Base-by-base conservation (phyloP, 2,113 vertebrate species). In the Vidua chalybeata region DNA sequence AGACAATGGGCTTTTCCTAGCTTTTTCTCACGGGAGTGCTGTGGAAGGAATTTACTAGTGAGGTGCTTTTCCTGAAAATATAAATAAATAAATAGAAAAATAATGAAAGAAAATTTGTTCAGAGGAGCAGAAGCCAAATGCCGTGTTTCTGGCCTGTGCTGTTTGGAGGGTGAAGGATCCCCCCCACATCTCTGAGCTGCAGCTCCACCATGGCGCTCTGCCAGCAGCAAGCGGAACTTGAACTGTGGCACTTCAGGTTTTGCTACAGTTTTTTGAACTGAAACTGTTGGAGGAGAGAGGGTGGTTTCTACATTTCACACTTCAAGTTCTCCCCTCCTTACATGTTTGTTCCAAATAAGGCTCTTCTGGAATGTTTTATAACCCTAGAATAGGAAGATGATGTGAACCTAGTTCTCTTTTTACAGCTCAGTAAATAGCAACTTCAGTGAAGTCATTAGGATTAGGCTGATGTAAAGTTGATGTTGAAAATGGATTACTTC, bases 241-340 rank as follows among this genome's bases (percentile, higher is more conserved):
- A 78, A 56, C 83, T 63, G 92, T 83, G 92, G 83, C 68, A 90
- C 80, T 96, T 96, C 93, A 89, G 92, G 92, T 97, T 97, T 96
- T 94, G 96, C 83, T 93, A 35, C 92, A 75, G 56, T 94, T 96
- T 96, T 94, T 61, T 95, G 93, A 97, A 97, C 86, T 92, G 93
- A 97, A 95, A 96, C 92, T 93, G 54, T 26, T 87, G 69, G 76
- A 94, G 75, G 63, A 71, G 84, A 76, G 66, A 73, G 84, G 39
- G 87, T 89, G 94, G 91, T 91, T 92, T 96, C 93, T 94, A 35
- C 20, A 2, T 88, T 93, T 95, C 79, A 75, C 0, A 5, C 87
- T 72, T 89, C 39, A 91, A 64, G 89, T 95, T 97, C 93, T 97
- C 87, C 72, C 93, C 80, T 96, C 95, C 88, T 63, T 80, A 28